Conservation (phyloP, 2,797 vertebrate genomes). For the Lerista edwardsae region DNA sequence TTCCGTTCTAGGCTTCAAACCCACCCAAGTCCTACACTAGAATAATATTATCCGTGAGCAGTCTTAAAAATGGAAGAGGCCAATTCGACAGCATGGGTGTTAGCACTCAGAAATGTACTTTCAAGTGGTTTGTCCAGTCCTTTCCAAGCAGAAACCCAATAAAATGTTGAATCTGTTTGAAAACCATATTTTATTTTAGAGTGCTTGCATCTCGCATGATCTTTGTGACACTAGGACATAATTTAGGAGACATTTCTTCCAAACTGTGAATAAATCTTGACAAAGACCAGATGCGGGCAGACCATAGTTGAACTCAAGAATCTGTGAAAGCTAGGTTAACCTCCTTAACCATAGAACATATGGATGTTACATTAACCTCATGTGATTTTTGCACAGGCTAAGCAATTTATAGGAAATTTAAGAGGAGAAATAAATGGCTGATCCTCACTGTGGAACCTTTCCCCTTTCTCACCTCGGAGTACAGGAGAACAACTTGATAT, state of each 20-base stretch:
- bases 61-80: slow-evolving; percentile 4
- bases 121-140: slow-evolving; percentile 51
- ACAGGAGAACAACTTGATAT: slow-evolving; percentile 42
- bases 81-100: slow-evolving; percentile 38
- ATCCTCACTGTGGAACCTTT: slow-evolving; percentile 53
- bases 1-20: neutral
- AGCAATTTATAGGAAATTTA: slow-evolving; percentile 61
- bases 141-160: slow-evolving; percentile 51
- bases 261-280: slow-evolving; percentile 71
- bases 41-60: slow-evolving; percentile 2
- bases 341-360: slow-evolving; percentile 61
- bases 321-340: slow-evolving; percentile 63
- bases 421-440: slow-evolving; percentile 57
- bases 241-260: slow-evolving; percentile 59
- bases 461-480: slow-evolving; percentile 44
- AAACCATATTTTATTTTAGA: slow-evolving; percentile 47
- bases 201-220: slow-evolving; percentile 42
- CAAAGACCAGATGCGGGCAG: slow-evolving; percentile 68
- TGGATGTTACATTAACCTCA: slow-evolving; percentile 62
- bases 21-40: slow-evolving; percentile 5
- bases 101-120: slow-evolving; percentile 41
- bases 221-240: slow-evolving; percentile 56
- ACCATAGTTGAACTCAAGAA: slow-evolving; percentile 63
- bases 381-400: neutral
- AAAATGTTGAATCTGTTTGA: slow-evolving; percentile 56